Percentiles rank a stretch among this genome's conserved stretches.
Conservation (phyloP, 2,113 vertebrate species). For the Bubo blakistoni region DNA sequence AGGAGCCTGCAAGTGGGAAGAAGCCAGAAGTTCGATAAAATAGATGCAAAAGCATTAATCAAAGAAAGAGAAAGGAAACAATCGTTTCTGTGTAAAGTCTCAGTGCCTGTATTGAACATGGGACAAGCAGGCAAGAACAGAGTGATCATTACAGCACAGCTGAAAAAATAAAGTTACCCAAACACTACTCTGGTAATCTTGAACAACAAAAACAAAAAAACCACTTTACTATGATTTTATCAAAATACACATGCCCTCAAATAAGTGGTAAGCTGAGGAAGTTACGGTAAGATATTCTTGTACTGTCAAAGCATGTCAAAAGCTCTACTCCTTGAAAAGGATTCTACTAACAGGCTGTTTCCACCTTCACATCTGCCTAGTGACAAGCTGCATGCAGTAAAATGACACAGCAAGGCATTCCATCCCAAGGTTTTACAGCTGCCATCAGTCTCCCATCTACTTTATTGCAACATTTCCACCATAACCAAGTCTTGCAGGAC, state of each 20-base stretch:
- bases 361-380: background rate
- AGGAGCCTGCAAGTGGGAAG: background rate
- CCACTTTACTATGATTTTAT: background rate
- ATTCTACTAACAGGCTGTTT: background rate
- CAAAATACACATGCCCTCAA: background rate
- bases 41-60: background rate
- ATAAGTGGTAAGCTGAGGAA: background rate
- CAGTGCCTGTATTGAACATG: accelerated
- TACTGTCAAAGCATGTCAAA: background rate
- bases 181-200: background rate
- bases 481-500: background rate
- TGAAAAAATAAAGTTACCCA: background rate
- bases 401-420: background rate
- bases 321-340: background rate
- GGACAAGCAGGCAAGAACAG: background rate
- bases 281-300: background rate
- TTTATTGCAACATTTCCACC: background rate
- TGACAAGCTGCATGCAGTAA: background rate
- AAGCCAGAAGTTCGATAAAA: background rate
- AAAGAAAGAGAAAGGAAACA: background rate
- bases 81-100: background rate
- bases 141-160: background rate
- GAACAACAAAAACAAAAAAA: background rate
- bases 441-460: background rate
- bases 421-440: background rate